Percentiles rank a stretch among this genome's conserved stretches.
These are phyloP conservation scores for Megaceryle alcyon DNA, from an alignment of 2,797 vertebrate genomes.

Conservation along the genomic window DNA sequence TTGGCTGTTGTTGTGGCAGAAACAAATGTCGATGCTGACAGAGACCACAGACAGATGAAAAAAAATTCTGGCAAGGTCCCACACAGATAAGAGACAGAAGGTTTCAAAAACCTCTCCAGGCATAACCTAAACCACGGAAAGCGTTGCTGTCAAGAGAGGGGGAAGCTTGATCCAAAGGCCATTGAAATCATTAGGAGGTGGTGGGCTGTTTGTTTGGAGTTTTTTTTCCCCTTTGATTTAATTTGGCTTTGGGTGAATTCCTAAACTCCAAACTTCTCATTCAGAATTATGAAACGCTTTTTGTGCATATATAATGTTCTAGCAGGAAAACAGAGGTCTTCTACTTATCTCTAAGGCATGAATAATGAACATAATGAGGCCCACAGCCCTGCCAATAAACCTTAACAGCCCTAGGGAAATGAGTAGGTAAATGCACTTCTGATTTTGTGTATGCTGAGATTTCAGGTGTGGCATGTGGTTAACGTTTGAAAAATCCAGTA, in stretches of 20 bases:
- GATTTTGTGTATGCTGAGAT: slow-evolving; percentile 22
- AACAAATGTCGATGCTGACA: slow-evolving; percentile 43
- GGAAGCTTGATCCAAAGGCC: slow-evolving; percentile 22
- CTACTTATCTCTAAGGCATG: slow-evolving; percentile 8
- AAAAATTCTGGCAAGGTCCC: slow-evolving; percentile 46
- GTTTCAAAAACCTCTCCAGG: slow-evolving; percentile 46
- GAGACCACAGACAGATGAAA: slow-evolving; percentile 61
- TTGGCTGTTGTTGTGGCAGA: slow-evolving; percentile 59
- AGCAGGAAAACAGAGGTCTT: slow-evolving; percentile 40
- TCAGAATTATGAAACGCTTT: not conserved
- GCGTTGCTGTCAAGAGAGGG: slow-evolving; percentile 13
- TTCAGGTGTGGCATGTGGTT: slow-evolving; percentile 60
- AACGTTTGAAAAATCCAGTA: slow-evolving; percentile 40
- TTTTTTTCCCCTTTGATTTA: not conserved
- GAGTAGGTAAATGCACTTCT: slow-evolving; percentile 33
- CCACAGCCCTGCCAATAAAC: slow-evolving; percentile 53
- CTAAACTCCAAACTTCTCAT: slow-evolving; percentile 19
- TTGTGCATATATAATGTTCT: not conserved
- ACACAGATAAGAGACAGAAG: slow-evolving; percentile 53
- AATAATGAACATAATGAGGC: slow-evolving; percentile 60
- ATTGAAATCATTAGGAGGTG: not conserved
- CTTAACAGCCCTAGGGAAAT: slow-evolving; percentile 28
- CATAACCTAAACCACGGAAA: slow-evolving; percentile 16
- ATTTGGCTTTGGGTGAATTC: slow-evolving; percentile 54
- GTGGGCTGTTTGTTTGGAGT: not conserved